Evolutionary conservation across 2,113 vertebrate species (phyloP), one percentile per base, ranked within the genome.

Genomic region (Corythaixoides concolor): DNA sequence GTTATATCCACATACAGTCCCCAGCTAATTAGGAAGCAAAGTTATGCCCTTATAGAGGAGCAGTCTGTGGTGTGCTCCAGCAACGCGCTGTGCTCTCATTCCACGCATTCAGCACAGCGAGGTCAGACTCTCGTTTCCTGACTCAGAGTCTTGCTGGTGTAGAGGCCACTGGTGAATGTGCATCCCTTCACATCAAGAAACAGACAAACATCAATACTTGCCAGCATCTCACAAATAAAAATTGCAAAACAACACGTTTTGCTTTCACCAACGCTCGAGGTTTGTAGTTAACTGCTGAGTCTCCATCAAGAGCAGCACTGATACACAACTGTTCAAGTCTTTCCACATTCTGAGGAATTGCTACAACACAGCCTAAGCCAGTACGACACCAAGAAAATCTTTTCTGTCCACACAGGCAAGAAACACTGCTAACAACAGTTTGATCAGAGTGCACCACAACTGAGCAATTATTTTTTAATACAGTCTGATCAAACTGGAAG

Each of bases 51-150:
- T 30, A 9, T 7, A 66, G 56, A 87, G 64, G n/a, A 21, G 33
- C 12, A 35, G 41, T 17, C 55, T 47, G 26, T 30, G 55, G 35
- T 22, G 55, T 11, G 26, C 41, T 33, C 14, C 58, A 56, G 6
- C 45, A 49, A 35, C 1, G 5, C 23, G 37, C 45, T 88, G 5
- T 9, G 21, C 33, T 14, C 33, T 53, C 22, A 24, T 33, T 35
- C 32, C 62, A 75, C 8, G 1, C 9, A 5, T 20, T 41, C 39
- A 37, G 68, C 55, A 20, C 33, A 8, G 69, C 0, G 0, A 35
- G 28, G n/a, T 45, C 9, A 37, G 12, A 37, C 15, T 83, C 56
- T 33, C 3, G 0, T 52, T 82, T 77, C 81, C 74, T 45, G 41
- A 70, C 70, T 82, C 59, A 15, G 8, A 53, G 41, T 35, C 45